phyloP scores from a whole-genome alignment of 2,797 vertebrate genomes.

The Vultur gryphus region DNA sequence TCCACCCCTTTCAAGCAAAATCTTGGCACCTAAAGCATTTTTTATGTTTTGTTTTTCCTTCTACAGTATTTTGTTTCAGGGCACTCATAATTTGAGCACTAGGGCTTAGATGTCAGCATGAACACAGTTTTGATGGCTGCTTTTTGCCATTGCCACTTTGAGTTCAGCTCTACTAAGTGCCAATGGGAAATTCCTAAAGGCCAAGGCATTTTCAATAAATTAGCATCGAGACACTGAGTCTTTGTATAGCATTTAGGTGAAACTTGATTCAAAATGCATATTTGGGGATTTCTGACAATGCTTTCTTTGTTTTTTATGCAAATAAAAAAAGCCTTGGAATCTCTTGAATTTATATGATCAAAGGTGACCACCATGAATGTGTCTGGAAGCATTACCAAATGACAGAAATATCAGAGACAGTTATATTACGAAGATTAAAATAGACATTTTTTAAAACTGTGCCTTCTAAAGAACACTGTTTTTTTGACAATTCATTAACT shows the following conservation, averaged over 20 bases:
- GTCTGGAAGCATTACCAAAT: conserved; percentile 56
- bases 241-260: conserved; percentile 62
- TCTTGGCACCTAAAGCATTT: neutral
- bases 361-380: conserved; percentile 60
- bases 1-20: neutral
- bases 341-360: conserved; percentile 62
- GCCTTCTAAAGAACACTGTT: neutral
- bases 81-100: conserved; percentile 41
- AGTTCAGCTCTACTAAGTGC: conserved; percentile 52
- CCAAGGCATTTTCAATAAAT: conserved; percentile 64
- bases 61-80: conserved; percentile 47
- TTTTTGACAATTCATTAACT: conserved; percentile 41
- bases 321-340: conserved; percentile 57
- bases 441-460: conserved; percentile 18
- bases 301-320: conserved; percentile 66
- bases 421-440: conserved; percentile 28
- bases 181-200: conserved; percentile 64
- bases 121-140: conserved; percentile 16
- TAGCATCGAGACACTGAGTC: conserved; percentile 61
- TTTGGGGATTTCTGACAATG: conserved; percentile 60
- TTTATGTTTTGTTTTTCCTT: conserved; percentile 24
- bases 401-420: conserved; percentile 40
- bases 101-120: conserved; percentile 47
- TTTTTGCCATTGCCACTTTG: conserved; percentile 49
- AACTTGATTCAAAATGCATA: conserved; percentile 71